Conservation (phyloP, 2,888 invertebrate species). For the Xestobium rufovillosum region DNA sequence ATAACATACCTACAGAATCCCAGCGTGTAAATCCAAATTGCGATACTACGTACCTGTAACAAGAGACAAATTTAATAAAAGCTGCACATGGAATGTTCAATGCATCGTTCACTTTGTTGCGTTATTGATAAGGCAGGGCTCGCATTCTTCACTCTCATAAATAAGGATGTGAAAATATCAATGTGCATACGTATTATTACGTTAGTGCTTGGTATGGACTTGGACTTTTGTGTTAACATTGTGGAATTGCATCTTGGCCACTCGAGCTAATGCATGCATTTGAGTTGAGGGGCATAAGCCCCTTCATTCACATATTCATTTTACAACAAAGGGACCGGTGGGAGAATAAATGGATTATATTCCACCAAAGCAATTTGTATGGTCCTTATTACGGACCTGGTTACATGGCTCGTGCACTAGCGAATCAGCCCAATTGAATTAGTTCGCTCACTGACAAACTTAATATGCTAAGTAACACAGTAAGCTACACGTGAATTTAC, state of each 20-base stretch:
- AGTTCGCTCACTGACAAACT: conserved; percentile 38
- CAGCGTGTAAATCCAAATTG: conserved; percentile 1
- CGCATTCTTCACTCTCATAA: no score
- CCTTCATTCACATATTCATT: no score
- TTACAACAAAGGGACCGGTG: no score
- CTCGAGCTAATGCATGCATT: no score
- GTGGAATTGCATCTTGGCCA: no score
- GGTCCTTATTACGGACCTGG: conserved; percentile 38
- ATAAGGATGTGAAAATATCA: no score
- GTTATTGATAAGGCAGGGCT: no score
- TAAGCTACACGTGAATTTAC: conserved; percentile 15
- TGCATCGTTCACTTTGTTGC: conserved; percentile 1
- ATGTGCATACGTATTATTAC: no score
- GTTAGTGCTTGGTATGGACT: no score
- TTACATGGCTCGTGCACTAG: conserved; percentile 37
- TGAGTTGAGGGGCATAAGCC: no score
- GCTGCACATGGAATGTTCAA: conserved; percentile 19
- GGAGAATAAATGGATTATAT: conserved; percentile 37
- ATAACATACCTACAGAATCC: no score
- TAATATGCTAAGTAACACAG: conserved; percentile 40
- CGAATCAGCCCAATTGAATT: conserved; percentile 41
- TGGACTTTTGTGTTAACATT: no score
- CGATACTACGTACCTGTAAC: conserved; percentile 26
- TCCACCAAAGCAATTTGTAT: conserved; percentile 39
- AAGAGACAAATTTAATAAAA: conserved; percentile 30